Conservation (phyloP, 2,888 invertebrate species). For the Toxonevra muliebris region DNA sequence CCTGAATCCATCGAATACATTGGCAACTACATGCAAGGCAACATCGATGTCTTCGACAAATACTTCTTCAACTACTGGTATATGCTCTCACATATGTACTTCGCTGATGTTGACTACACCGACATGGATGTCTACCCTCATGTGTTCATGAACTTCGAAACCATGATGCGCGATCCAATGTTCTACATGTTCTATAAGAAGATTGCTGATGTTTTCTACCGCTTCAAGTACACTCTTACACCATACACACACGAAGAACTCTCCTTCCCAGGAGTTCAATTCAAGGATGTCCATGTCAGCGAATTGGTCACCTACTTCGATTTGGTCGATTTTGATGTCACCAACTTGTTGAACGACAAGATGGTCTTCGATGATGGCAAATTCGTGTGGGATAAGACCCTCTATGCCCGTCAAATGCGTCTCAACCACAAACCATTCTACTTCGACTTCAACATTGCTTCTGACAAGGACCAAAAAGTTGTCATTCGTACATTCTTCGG, state of each 20-base stretch:
- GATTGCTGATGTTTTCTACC: slow-evolving; percentile 68
- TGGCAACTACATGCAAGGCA: slow-evolving; percentile 68
- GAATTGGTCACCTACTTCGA: slow-evolving; percentile 77
- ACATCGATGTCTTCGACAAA: slow-evolving; percentile 58
- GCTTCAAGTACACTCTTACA: slow-evolving; percentile 69
- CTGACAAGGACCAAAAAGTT: slow-evolving; percentile 69
- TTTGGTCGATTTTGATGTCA: slow-evolving; percentile 70
- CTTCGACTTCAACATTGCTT: slow-evolving; percentile 69
- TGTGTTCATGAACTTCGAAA: slow-evolving; percentile 71
- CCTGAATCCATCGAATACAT: slow-evolving; percentile 67
- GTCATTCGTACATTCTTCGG: slow-evolving; percentile 74
- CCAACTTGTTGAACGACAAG: slow-evolving; percentile 46
- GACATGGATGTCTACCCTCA: slow-evolving; percentile 66
- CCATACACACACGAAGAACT: slow-evolving; percentile 73
- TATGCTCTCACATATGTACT: slow-evolving; percentile 39
- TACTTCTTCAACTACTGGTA: slow-evolving; percentile 48
- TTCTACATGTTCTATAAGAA: slow-evolving; percentile 75
- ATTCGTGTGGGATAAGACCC: slow-evolving; percentile 57
- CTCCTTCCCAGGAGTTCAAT: slow-evolving; percentile 70
- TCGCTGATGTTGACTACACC: slow-evolving; percentile 45
- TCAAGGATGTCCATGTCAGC: slow-evolving; percentile 70
- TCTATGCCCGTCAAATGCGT: slow-evolving; percentile 71
- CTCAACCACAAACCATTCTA: slow-evolving; percentile 75
- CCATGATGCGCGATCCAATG: slow-evolving; percentile 75
- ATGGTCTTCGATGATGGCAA: slow-evolving; percentile 50